Conservation (phyloP, 2,113 vertebrate genomes). For the Brachyhypopomus occidentalis region DNA sequence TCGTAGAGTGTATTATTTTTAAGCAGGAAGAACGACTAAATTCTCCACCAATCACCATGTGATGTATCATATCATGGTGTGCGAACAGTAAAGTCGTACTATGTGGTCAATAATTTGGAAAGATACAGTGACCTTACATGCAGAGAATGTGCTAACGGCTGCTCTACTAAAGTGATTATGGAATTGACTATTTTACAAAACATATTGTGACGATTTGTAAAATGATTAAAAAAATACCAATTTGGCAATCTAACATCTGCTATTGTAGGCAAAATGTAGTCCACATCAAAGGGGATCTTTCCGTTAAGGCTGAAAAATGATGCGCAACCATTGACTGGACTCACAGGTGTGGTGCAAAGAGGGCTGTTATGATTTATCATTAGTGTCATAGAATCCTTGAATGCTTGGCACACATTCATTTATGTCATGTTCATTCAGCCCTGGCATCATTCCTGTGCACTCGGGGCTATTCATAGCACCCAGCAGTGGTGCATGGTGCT, state of each 20-base stretch:
- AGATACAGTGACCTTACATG: too few relatives aligned
- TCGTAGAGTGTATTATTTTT: too few relatives aligned
- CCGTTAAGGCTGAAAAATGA: neutral
- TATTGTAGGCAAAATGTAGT: neutral
- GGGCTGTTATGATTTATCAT: slow-evolving; percentile 40
- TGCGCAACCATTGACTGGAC: neutral
- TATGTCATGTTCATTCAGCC: slow-evolving; percentile 59
- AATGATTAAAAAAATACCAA: too few relatives aligned
- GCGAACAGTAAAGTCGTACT: too few relatives aligned
- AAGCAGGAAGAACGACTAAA: too few relatives aligned
- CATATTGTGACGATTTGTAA: too few relatives aligned
- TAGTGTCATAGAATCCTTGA: slow-evolving; percentile 32
- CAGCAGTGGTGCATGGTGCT: slow-evolving; percentile 61
- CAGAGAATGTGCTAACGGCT: too few relatives aligned
- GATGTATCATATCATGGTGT: too few relatives aligned
- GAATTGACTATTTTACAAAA: too few relatives aligned
- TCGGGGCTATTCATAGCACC: slow-evolving; percentile 71
- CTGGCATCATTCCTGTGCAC: slow-evolving; percentile 62
- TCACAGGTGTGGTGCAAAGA: neutral
- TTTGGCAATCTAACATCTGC: neutral
- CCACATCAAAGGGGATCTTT: neutral
- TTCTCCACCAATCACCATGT: too few relatives aligned
- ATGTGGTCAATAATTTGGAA: too few relatives aligned
- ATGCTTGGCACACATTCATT: slow-evolving; percentile 54
- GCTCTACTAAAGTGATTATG: too few relatives aligned